Percentiles rank a stretch among this genome's conserved stretches.
Conservation (phyloP, 1,140 invertebrate species). For the Papilio xuthus region DNA sequence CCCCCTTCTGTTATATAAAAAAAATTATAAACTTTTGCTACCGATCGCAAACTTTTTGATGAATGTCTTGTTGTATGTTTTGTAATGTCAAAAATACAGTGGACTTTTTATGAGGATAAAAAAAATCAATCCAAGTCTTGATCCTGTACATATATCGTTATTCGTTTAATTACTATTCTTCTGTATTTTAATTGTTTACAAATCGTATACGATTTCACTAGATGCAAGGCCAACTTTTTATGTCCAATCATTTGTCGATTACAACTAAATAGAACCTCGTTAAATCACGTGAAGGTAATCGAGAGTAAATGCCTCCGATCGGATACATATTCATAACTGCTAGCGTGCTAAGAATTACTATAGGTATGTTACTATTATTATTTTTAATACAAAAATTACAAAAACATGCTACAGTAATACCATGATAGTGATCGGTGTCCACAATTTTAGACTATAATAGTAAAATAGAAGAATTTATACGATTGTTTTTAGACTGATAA, state of each 20-base stretch:
- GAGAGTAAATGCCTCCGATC: constrained; percentile 7
- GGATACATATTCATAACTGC: background rate
- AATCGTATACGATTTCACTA: constrained; percentile 4
- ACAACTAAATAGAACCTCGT: constrained; percentile 26
- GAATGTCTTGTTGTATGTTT: no score
- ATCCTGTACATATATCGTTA: no score
- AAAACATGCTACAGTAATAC: background rate
- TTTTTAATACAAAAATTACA: background rate
- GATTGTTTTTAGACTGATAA: no score
- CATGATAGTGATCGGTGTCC: background rate
- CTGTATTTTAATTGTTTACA: background rate
- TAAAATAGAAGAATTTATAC: no score
- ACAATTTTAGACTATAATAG: no score
- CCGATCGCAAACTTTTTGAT: no score
- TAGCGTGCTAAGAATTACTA: background rate
- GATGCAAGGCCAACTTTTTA: background rate
- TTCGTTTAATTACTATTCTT: background rate
- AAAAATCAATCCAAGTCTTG: no score
- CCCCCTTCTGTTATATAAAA: no score
- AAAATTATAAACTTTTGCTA: no score
- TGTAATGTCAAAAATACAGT: no score
- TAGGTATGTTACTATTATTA: background rate
- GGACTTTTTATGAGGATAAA: no score
- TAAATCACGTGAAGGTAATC: background rate
- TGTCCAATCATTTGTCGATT: constrained; percentile 14